Evolutionary conservation across 1,140 invertebrate genomes (phyloP), one percentile per base, ranked within the genome.

Genomic region (Dinothrombium tinctorium): DNA sequence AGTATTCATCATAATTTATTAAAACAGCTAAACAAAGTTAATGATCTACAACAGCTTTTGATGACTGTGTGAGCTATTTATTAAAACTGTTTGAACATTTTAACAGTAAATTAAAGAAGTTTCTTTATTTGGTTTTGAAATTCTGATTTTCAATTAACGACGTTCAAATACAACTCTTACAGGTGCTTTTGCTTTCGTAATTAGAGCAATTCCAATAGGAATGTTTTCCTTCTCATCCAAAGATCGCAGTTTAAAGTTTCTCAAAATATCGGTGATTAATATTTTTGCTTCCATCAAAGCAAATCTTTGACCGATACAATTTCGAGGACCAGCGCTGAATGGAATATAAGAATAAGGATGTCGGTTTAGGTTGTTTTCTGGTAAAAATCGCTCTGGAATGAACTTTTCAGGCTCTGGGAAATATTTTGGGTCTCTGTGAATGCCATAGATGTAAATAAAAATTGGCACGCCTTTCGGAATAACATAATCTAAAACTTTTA

Each of bases 231-330:
- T n/a, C n/a, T n/a, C n/a, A 11, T 11, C 28, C 28, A 45, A 37
- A 4, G 61, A 48, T 40, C 48, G 46, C 1, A 63, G 44, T 19
- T 43, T 42, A 37, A 55, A 61, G 11, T 51, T 53, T 24, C 62
- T 49, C 6, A 67, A 40, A 7, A 65, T 47, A 3, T 56, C 49
- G 1, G 63, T 56, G 11, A 71, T 46, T 7, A 68, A 49, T 0
- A 61, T 59, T 50, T 71, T 69, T 24, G 63, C 56, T 53, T 69
- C 66, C 47, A 66, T 50, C 48, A 62, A 42, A 1, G 69, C 69
- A 56, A 72, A 73, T 45, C 63, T 64, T 47, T 51, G 46, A 58
- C 60, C 61, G 35, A 63, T 59, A 40, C 61, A 63, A 46, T 63
- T 64, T 37, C 61, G 45, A 5, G 52, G 47, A 8, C 61, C 61